A percentile compares a stretch with the other conserved stretches of the same genome.
Evolutionary conservation across 92 coral and sea anemone genomes (phyloP).

Genomic region (Micromussa lordhowensis): DNA sequence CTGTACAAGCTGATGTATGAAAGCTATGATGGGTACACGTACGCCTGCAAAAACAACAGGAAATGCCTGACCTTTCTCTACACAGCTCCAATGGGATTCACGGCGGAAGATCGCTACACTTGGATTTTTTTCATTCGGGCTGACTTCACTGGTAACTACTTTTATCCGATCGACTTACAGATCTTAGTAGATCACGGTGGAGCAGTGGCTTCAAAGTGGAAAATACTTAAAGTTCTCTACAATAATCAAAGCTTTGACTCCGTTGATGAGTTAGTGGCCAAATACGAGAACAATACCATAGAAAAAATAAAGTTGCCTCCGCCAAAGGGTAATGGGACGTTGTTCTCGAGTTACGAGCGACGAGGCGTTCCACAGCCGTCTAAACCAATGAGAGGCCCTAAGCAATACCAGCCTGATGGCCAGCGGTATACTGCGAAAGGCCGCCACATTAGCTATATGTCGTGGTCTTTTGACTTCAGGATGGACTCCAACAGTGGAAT

Average conservation of each 20-base stretch:
- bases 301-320: slow-evolving; percentile 21
- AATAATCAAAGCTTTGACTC: slow-evolving; percentile 67
- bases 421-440: slow-evolving; percentile 71
- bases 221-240: slow-evolving; percentile 51
- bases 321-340: slow-evolving; percentile 27
- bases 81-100: slow-evolving; percentile 63
- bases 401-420: slow-evolving; percentile 77
- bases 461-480: slow-evolving; percentile 80
- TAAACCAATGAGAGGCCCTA: slow-evolving; percentile 72
- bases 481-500: slow-evolving; percentile 68
- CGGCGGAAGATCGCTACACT: slow-evolving; percentile 40
- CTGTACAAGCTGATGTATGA: slow-evolving; percentile 55
- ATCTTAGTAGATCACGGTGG: slow-evolving; percentile 48
- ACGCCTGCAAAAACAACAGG: slow-evolving; percentile 17
- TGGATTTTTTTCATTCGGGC: slow-evolving; percentile 27
- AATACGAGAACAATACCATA: slow-evolving; percentile 27
- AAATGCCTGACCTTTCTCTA: slow-evolving; percentile 40
- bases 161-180: slow-evolving; percentile 27
- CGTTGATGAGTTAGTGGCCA: slow-evolving; percentile 42
- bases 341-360: slow-evolving; percentile 56
- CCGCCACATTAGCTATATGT: slow-evolving; percentile 78
- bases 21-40: slow-evolving; percentile 66
- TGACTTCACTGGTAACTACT: slow-evolving; percentile 1
- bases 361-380: slow-evolving; percentile 67
- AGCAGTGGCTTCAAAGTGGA: slow-evolving; percentile 50